Conservation (phyloP, 2,888 invertebrate species). For the Gnatocerus cornutus region DNA sequence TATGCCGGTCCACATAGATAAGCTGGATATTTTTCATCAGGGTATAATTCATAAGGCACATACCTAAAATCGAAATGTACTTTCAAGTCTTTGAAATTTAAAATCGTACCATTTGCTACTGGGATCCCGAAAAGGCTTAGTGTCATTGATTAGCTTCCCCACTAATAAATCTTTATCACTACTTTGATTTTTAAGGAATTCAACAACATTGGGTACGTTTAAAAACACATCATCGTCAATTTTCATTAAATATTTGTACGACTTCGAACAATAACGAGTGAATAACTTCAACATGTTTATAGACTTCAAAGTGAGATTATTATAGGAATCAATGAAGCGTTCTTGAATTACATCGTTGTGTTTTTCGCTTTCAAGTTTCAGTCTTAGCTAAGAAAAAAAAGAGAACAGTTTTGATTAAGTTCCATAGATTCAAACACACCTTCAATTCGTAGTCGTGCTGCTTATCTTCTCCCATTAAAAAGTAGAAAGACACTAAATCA, state of each 20-base stretch:
- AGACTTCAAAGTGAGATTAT: slow-evolving; percentile 89
- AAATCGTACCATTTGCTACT: slow-evolving; percentile 81
- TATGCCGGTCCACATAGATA: slow-evolving; percentile 89
- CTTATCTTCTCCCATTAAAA: slow-evolving; percentile 43
- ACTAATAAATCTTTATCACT: slow-evolving; percentile 74
- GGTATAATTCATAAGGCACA: slow-evolving; percentile 86
- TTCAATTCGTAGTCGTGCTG: slow-evolving; percentile 6
- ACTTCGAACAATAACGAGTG: slow-evolving; percentile 76
- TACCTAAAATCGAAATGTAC: slow-evolving; percentile 73
- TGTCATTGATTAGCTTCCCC: slow-evolving; percentile 85
- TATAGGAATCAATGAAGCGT: slow-evolving; percentile 87
- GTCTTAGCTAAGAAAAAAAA: slow-evolving; percentile 40
- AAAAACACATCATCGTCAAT: slow-evolving; percentile 92
- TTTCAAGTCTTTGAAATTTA: neutral
- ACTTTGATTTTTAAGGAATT: slow-evolving; percentile 6
- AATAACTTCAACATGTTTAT: slow-evolving; percentile 90
- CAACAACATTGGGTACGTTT: slow-evolving; percentile 72
- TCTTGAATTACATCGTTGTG: slow-evolving; percentile 81
- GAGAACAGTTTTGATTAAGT: slow-evolving; percentile 11
- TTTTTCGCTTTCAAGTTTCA: slow-evolving; percentile 65
- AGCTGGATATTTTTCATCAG: slow-evolving; percentile 81
- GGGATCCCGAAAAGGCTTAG: slow-evolving; percentile 81
- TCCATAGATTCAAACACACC: neutral
- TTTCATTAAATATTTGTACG: slow-evolving; percentile 80
- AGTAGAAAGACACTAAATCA: slow-evolving; percentile 56